Evolutionary conservation across 2,113 vertebrate genomes (phyloP).

Genomic region (Albula glossodonta): DNA sequence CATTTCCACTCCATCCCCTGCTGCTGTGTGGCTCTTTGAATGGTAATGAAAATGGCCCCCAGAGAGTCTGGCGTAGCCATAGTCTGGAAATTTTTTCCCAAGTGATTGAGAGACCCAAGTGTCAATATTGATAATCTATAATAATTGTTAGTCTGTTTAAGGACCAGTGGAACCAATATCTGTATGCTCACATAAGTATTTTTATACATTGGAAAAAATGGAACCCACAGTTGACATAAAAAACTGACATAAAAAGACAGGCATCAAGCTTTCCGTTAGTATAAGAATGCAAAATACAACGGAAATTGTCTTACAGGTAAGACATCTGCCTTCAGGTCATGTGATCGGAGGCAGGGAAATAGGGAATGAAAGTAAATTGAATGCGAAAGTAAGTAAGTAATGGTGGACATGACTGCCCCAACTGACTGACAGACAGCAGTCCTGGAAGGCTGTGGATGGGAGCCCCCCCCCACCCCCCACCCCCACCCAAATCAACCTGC

Average conservation of each 20-base stretch:
- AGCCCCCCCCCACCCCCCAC: not conserved
- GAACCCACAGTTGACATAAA: not conserved
- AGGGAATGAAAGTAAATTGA: not conserved
- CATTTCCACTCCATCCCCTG: not conserved
- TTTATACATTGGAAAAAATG: not conserved
- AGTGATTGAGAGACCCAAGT: too few species aligned
- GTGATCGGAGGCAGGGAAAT: not conserved
- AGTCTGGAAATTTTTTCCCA: too few species aligned
- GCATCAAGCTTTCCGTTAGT: too few species aligned
- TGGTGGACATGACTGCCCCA: not conserved
- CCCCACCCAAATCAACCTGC: not conserved
- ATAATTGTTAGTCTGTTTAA: too few species aligned
- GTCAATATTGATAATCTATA: too few species aligned
- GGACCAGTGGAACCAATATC: not conserved
- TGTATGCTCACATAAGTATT: not conserved
- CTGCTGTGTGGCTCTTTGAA: not conserved
- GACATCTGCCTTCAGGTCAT: not conserved
- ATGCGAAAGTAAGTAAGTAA: slow-evolving; percentile 7
- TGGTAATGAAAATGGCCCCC: not conserved
- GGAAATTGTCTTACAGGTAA: too few species aligned
- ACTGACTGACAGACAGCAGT: not conserved
- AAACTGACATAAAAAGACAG: too few species aligned
- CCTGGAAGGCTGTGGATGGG: not conserved
- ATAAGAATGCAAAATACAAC: too few species aligned
- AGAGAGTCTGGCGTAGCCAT: not conserved